phyloP scores from a whole-genome alignment of 2,888 invertebrate species.

The Mythimna impura region DNA sequence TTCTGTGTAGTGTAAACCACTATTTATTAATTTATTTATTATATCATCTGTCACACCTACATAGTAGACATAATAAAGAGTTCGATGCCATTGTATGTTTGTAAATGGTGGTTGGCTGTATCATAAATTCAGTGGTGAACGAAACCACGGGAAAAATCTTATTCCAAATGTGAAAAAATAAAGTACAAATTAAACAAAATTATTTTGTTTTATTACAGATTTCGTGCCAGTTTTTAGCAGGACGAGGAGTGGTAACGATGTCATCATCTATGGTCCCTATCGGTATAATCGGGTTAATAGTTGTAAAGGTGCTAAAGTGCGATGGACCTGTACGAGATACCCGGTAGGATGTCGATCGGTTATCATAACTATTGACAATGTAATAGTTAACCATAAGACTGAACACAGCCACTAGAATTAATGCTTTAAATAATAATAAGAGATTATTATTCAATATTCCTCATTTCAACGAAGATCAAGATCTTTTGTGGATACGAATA shows the following conservation, averaged over 20 bases:
- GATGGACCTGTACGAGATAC: constrained; percentile 1
- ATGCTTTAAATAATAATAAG: neutral
- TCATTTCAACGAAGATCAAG: neutral
- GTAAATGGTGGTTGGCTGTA: too few relatives aligned
- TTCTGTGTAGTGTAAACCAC: neutral
- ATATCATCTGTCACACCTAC: too few relatives aligned
- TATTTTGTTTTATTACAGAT: neutral
- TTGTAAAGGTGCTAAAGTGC: neutral
- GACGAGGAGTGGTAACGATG: neutral
- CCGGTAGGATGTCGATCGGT: neutral
- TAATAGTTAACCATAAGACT: neutral
- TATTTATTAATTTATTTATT: too few relatives aligned
- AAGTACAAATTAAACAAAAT: neutral
- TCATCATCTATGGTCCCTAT: neutral
- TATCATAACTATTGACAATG: neutral
- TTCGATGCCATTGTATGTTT: too few relatives aligned
- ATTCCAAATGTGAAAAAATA: neutral
- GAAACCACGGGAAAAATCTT: neutral
- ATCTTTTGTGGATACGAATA: neutral
- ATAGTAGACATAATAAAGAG: too few relatives aligned
- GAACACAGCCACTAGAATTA: neutral
- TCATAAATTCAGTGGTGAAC: too few relatives aligned
- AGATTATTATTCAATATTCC: neutral
- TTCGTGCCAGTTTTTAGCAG: neutral
- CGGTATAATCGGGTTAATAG: neutral